These are phyloP conservation scores for Leucania comma DNA, from an alignment of 2,888 invertebrate species.

Conservation along the genomic window DNA sequence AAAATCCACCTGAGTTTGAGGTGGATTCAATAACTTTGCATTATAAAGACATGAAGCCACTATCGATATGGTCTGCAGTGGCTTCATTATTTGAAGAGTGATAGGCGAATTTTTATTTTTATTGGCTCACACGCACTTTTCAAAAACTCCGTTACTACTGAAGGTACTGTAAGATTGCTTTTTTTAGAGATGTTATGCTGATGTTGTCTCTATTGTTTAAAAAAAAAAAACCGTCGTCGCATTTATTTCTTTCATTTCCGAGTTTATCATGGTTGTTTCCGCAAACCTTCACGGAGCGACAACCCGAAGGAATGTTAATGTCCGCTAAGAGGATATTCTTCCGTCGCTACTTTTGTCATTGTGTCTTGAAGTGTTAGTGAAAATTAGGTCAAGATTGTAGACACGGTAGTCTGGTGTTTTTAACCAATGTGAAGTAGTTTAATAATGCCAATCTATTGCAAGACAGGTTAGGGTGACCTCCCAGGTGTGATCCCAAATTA, in stretches of 20 bases:
- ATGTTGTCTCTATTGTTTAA: not conserved
- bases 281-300: constrained; percentile 57
- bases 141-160: not conserved
- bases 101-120: not conserved
- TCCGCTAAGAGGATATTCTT: constrained; percentile 48
- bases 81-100: too few relatives aligned
- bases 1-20: too few relatives aligned
- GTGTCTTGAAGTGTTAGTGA: constrained; percentile 7
- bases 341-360: constrained; percentile 24
- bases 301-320: constrained; percentile 54
- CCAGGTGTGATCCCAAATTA: too few relatives aligned
- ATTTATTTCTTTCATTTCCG: constrained; percentile 28
- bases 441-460: not conserved
- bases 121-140: not conserved
- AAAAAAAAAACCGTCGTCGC: not conserved
- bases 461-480: not conserved
- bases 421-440: not conserved
- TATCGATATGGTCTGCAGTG: too few relatives aligned
- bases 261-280: constrained; percentile 47
- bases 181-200: not conserved
- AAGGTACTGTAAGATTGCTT: not conserved
- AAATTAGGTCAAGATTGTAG: constrained; percentile 13
- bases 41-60: too few relatives aligned
- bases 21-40: too few relatives aligned
- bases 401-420: not conserved